These are phyloP conservation scores for Apotomis betuletana DNA, from an alignment of 2,888 invertebrate species.

Conservation along the genomic window DNA sequence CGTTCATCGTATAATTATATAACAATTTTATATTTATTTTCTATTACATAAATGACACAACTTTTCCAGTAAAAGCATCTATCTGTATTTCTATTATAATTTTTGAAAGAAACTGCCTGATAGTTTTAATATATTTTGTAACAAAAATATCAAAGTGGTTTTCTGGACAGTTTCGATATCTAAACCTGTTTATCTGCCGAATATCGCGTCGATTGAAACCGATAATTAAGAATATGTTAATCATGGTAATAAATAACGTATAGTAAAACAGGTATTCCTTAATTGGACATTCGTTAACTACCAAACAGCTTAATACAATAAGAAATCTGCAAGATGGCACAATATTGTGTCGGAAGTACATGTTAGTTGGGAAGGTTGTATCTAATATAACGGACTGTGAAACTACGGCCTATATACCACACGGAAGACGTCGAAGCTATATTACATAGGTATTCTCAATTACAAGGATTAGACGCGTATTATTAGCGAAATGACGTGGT, in stretches of 20 bases:
- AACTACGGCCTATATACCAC: slow-evolving; percentile 61
- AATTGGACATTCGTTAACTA: slow-evolving; percentile 43
- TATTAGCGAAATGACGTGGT: not conserved
- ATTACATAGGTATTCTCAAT: not conserved
- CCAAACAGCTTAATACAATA: slow-evolving; percentile 49
- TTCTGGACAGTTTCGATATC: slow-evolving; percentile 45
- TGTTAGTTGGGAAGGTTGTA: slow-evolving; percentile 47
- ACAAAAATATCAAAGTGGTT: slow-evolving; percentile 19
- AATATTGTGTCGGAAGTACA: slow-evolving; percentile 65
- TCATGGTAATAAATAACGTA: slow-evolving; percentile 37
- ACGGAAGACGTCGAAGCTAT: not conserved
- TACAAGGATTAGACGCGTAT: not conserved
- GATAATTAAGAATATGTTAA: slow-evolving; percentile 40
- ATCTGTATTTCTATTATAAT: slow-evolving; percentile 62
- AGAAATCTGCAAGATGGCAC: slow-evolving; percentile 66
- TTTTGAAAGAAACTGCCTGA: slow-evolving; percentile 48
- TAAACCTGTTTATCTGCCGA: slow-evolving; percentile 50
- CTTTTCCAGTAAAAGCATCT: slow-evolving; percentile 69
- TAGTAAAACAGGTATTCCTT: slow-evolving; percentile 32
- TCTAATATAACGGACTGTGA: slow-evolving; percentile 48
- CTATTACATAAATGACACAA: slow-evolving; percentile 80
- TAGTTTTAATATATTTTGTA: slow-evolving; percentile 38
- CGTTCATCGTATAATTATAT: slow-evolving; percentile 78
- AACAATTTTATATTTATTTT: slow-evolving; percentile 72
- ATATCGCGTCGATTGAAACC: slow-evolving; percentile 33